phyloP scores from a whole-genome alignment of 30 jellyfish, hydroid and myxozoan species.

The Turritopsis rubra region DNA sequence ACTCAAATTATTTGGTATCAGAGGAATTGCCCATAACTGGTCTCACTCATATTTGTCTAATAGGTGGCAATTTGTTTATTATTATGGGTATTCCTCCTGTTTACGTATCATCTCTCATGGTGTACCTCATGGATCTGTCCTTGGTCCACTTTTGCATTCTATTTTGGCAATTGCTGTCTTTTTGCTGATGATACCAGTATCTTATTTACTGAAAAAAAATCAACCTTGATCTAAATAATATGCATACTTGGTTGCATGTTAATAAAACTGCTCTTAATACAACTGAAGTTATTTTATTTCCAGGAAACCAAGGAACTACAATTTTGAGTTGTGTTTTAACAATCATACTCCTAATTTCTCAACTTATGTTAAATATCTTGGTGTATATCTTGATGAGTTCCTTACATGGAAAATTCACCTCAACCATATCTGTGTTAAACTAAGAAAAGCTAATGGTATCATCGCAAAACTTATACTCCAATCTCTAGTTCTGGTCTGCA shows the following conservation, averaged over 20 bases:
- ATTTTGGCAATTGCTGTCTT: neutral
- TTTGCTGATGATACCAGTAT: neutral
- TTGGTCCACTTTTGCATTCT: neutral
- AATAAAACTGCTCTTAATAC: neutral
- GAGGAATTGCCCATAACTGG: neutral
- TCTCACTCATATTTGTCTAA: neutral
- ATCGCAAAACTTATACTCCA: too few relatives aligned
- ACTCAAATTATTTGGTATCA: neutral
- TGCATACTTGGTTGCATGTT: neutral
- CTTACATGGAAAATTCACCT: too few relatives aligned
- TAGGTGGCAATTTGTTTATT: neutral
- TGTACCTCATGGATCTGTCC: neutral
- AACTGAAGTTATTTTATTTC: neutral
- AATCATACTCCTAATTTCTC: neutral
- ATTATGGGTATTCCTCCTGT: neutral
- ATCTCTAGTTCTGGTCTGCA: neutral
- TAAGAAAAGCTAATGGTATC: too few relatives aligned
- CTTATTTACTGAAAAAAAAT: neutral
- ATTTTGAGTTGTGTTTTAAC: neutral
- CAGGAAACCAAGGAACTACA: neutral
- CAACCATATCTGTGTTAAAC: too few relatives aligned
- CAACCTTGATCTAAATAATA: neutral
- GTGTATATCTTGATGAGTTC: too few relatives aligned
- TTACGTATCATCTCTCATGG: neutral
- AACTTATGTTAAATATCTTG: neutral